Percentiles rank a stretch among this genome's conserved stretches.
Conservation (phyloP, 2,113 vertebrate genomes). For the Ameiurus melas region DNA sequence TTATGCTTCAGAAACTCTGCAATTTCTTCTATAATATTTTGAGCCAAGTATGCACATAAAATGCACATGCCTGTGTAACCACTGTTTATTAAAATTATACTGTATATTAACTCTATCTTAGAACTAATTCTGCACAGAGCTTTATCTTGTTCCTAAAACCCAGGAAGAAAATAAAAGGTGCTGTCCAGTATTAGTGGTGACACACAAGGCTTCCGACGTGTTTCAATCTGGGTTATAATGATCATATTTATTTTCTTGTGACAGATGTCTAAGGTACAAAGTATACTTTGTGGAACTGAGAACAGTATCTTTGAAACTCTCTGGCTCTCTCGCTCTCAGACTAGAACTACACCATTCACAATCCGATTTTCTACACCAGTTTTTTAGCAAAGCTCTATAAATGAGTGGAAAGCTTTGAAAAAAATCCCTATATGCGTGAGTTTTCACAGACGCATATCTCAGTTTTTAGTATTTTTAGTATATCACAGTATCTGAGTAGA, state of each 20-base stretch:
- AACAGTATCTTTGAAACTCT: background rate
- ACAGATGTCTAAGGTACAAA: background rate
- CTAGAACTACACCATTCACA: background rate
- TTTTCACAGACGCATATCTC: background rate
- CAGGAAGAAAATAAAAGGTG: conserved; percentile 2
- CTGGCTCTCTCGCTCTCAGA: background rate
- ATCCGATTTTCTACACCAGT: conserved; percentile 21
- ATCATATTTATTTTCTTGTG: background rate
- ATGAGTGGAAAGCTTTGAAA: conserved; percentile 2
- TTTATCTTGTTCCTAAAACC: background rate
- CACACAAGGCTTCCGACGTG: background rate
- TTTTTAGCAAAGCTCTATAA: background rate
- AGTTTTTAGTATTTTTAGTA: background rate
- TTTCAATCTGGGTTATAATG: conserved; percentile 1
- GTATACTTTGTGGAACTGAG: background rate
- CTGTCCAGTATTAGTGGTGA: conserved; percentile 41
- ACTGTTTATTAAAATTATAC: background rate
- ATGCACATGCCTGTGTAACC: background rate
- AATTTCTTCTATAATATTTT: background rate
- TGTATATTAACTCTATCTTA: background rate
- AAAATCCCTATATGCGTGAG: background rate
- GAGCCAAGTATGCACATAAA: background rate
- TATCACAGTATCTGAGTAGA: background rate
- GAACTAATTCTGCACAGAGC: background rate
- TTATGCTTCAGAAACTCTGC: background rate